Evolutionary conservation across 2,888 invertebrate genomes (phyloP).

Genomic region (Agrilus cyanescens): DNA sequence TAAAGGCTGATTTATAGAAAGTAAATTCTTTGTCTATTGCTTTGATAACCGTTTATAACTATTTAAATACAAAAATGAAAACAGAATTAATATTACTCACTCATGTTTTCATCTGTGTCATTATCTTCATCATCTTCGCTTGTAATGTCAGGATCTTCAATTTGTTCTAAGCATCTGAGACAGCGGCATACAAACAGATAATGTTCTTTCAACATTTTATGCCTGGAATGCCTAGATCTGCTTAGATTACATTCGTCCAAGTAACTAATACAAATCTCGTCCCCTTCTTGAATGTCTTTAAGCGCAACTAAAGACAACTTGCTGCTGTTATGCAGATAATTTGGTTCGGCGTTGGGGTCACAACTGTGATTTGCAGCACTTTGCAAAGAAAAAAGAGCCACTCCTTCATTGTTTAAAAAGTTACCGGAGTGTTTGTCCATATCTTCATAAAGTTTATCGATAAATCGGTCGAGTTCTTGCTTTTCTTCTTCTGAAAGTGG

Average conservation of each 20-base stretch:
- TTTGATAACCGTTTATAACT: neutral
- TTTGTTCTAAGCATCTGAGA: conserved; percentile 61
- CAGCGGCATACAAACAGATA: conserved; percentile 78
- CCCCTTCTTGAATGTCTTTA: conserved; percentile 59
- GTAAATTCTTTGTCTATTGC: neutral
- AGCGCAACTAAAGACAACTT: conserved; percentile 61
- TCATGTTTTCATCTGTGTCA: conserved; percentile 46
- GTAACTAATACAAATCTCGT: conserved; percentile 87
- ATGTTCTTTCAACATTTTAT: conserved; percentile 66
- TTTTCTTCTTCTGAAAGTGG: conserved; percentile 55
- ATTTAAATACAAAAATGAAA: neutral
- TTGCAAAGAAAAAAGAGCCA: conserved; percentile 75
- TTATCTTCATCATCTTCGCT: conserved; percentile 61
- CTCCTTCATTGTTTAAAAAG: conserved; percentile 87
- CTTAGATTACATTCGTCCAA: conserved; percentile 72
- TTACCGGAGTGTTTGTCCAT: conserved; percentile 67
- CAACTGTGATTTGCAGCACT: conserved; percentile 91
- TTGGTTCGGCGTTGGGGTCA: conserved; percentile 73
- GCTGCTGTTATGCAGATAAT: conserved; percentile 74
- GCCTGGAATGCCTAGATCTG: conserved; percentile 76
- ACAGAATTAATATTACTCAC: conserved; percentile 13
- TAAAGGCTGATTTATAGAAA: too few relatives aligned
- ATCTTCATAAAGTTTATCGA: conserved; percentile 72
- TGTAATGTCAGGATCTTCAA: conserved; percentile 66
- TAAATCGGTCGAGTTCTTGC: conserved; percentile 52